Conservation (phyloP, 2,113 vertebrate species). For the Perca flavescens region DNA sequence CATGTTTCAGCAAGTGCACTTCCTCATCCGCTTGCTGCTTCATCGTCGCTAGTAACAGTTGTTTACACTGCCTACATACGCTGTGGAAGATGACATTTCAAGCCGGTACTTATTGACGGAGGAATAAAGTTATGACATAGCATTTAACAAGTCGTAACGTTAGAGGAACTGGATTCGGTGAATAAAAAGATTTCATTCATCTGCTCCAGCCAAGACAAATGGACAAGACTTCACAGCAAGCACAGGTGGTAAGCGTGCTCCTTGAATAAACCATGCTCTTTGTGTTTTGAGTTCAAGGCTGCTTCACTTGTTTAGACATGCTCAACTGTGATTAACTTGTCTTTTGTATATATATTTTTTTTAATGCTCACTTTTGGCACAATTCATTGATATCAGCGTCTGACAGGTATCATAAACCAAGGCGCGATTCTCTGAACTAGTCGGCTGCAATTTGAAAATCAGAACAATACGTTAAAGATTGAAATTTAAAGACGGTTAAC, state of each 20-base stretch:
- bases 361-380: background rate
- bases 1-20: constrained; percentile 48
- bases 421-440: background rate
- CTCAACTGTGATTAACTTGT: background rate
- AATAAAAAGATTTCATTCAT: background rate
- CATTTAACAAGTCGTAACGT: too few relatives aligned
- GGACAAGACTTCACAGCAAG: constrained; percentile 36
- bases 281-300: background rate
- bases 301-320: background rate
- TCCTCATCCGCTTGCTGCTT: constrained; percentile 60
- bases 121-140: background rate
- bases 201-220: constrained; percentile 18
- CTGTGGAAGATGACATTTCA: background rate
- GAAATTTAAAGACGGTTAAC: background rate
- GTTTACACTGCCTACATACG: background rate
- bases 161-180: background rate
- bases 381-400: background rate
- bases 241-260: constrained; percentile 43
- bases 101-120: background rate
- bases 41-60: background rate
- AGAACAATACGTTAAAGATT: fast-evolving
- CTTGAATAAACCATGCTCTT: background rate
- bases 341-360: background rate
- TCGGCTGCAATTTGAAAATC: background rate
- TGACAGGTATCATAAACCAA: too few relatives aligned